Conservation (phyloP, 2,113 vertebrate genomes). For the Oreochromis spilurus region DNA sequence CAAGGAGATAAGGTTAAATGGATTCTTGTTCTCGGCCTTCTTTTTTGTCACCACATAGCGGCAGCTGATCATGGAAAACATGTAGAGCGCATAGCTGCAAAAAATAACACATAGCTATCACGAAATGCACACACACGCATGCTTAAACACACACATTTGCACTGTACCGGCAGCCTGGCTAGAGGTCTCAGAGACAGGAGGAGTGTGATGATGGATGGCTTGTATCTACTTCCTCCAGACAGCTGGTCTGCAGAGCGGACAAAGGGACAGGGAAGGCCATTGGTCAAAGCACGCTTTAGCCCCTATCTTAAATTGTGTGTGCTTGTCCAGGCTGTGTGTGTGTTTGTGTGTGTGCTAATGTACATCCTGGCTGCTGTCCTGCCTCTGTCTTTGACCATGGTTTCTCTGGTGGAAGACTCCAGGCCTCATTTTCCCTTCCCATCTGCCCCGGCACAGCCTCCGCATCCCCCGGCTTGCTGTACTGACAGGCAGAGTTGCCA, state of each 20-base stretch:
- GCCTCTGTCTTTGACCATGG: neutral
- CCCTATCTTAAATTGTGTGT: constrained; percentile 8
- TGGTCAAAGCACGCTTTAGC: constrained; percentile 48
- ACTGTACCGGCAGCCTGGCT: neutral
- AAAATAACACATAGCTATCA: neutral
- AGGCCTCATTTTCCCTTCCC: constrained; percentile 58
- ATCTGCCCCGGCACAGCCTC: constrained; percentile 62
- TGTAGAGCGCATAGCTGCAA: neutral
- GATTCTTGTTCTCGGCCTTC: neutral
- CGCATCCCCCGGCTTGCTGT: constrained; percentile 38
- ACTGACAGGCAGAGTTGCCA: constrained; percentile 63
- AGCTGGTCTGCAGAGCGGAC: constrained; percentile 49
- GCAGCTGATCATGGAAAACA: neutral
- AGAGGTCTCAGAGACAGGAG: constrained; percentile 45
- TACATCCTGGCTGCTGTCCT: constrained; percentile 29
- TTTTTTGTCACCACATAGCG: neutral
- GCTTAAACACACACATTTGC: neutral
- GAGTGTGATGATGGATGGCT: constrained; percentile 65
- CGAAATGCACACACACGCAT: neutral
- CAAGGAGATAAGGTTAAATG: neutral
- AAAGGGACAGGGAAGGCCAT: constrained; percentile 31
- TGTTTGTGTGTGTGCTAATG: neutral
- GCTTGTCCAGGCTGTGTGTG: neutral
- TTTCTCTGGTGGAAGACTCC: constrained; percentile 36
- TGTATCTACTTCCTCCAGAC: constrained; percentile 52